phyloP scores from a whole-genome alignment of 2,113 vertebrate species.

The Corynorhinus townsendii region DNA sequence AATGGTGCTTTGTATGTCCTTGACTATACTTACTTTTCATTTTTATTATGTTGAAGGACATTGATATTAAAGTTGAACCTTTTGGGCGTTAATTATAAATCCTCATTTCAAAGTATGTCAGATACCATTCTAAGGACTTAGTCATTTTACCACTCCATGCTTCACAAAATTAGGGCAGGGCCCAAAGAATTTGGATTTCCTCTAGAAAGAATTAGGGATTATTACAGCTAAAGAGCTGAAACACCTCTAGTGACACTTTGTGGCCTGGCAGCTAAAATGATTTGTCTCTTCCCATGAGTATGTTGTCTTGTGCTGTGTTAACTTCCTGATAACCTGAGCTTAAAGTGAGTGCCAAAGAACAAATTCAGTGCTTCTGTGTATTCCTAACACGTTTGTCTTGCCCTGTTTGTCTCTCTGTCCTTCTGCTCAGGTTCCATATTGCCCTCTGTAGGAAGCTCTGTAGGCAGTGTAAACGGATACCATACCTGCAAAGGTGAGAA shows the following conservation, averaged over 20 bases:
- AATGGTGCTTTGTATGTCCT: background rate
- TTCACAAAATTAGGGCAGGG: slow-evolving; percentile 5
- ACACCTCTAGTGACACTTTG: background rate
- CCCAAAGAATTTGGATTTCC: background rate
- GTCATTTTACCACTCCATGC: slow-evolving; percentile 27
- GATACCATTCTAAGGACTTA: background rate
- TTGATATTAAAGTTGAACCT: slow-evolving; percentile 8
- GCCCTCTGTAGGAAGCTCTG: slow-evolving; percentile 77
- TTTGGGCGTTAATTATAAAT: slow-evolving; percentile 36
- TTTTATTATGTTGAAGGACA: slow-evolving; percentile 44
- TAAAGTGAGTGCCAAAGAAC: slow-evolving; percentile 50
- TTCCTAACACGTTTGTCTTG: slow-evolving; percentile 75
- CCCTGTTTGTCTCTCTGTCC: slow-evolving; percentile 79
- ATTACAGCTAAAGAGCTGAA: slow-evolving; percentile 2
- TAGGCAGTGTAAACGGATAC: slow-evolving; percentile 96
- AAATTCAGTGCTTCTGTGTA: slow-evolving; percentile 60
- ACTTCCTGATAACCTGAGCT: slow-evolving; percentile 43
- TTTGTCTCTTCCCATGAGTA: slow-evolving; percentile 57
- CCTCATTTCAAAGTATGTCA: background rate
- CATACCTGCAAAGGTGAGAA: slow-evolving; percentile 99
- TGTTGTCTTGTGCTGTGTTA: slow-evolving; percentile 71
- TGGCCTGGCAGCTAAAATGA: slow-evolving; percentile 47
- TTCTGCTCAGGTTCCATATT: slow-evolving; percentile 81
- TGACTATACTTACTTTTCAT: background rate
- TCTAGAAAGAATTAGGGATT: background rate